phyloP scores from a whole-genome alignment of 2,113 vertebrate genomes.

The Ondatra zibethicus region DNA sequence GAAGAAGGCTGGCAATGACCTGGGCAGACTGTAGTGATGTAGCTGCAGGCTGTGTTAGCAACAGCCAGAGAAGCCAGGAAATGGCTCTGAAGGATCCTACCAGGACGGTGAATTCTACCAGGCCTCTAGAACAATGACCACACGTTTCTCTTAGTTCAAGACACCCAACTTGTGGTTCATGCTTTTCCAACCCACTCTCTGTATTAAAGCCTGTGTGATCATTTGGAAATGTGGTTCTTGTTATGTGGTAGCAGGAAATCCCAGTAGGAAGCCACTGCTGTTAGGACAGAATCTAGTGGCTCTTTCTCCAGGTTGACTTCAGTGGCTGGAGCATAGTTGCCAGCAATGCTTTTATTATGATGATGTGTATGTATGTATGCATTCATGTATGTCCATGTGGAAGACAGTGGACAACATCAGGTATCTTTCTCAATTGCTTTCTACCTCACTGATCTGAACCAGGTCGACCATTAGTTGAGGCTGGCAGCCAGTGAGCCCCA shows the following conservation, averaged over 20 bases:
- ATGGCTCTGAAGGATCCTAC: not conserved
- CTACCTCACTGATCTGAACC: not conserved
- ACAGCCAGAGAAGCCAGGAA: not conserved
- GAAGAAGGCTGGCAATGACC: not conserved
- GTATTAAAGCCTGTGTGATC: not conserved
- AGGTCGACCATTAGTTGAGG: not conserved
- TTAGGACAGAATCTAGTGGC: not conserved
- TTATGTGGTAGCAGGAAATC: not conserved
- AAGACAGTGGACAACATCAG: not conserved
- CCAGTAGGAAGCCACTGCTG: not conserved
- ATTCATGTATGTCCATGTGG: not conserved
- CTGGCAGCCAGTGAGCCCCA: not conserved
- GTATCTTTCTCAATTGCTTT: not conserved
- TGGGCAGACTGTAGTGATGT: not conserved
- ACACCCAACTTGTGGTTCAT: too few relatives aligned
- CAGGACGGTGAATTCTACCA: rapidly evolving
- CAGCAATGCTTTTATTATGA: not conserved
- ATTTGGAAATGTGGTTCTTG: too few relatives aligned
- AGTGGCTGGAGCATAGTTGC: too few relatives aligned
- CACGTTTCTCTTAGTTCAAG: not conserved
- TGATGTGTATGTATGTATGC: not conserved
- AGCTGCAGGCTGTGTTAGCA: rapidly evolving
- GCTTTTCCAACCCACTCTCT: not conserved
- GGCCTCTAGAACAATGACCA: rapidly evolving
- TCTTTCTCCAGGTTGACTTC: not conserved